Percentiles rank a stretch among this genome's conserved stretches.
Evolutionary conservation across 1,140 invertebrate species (phyloP).

Genomic region (Gryllus bimaculatus): DNA sequence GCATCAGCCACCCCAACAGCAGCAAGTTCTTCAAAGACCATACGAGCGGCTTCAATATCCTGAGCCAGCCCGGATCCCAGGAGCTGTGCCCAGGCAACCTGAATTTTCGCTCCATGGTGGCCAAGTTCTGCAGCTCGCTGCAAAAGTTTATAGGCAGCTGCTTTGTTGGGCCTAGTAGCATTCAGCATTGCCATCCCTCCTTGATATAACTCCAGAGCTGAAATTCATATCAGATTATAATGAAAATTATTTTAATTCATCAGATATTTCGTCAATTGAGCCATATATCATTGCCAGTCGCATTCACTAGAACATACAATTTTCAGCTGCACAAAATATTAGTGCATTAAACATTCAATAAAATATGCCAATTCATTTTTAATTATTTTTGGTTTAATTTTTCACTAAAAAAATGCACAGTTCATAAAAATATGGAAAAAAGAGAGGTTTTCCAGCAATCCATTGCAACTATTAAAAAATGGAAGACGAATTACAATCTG

Average conservation of each 20-base stretch:
- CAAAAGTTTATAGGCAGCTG: constrained; percentile 54
- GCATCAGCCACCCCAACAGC: constrained; percentile 73
- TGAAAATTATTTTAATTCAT: background rate
- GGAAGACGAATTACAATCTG: too few species aligned
- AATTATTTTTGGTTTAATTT: too few species aligned
- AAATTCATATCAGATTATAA: constrained; percentile 24
- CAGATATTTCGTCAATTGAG: background rate
- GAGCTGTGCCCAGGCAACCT: constrained; percentile 76
- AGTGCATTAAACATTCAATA: background rate
- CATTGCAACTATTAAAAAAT: too few species aligned
- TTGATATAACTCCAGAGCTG: constrained; percentile 57
- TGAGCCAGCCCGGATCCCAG: constrained; percentile 63
- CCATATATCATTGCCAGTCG: constrained; percentile 13
- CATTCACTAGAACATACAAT: constrained; percentile 13
- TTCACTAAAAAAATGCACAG: too few species aligned
- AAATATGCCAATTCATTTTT: too few species aligned
- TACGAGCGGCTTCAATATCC: constrained; percentile 63
- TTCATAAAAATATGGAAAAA: too few species aligned
- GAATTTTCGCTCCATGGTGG: constrained; percentile 67
- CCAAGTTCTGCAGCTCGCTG: constrained; percentile 65
- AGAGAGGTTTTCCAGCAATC: too few species aligned
- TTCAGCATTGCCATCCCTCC: constrained; percentile 53
- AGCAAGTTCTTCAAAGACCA: constrained; percentile 68
- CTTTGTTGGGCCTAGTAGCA: constrained; percentile 53
- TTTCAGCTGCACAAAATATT: constrained; percentile 9